Evolutionary conservation across 2,888 invertebrate species (phyloP), one percentile per base, ranked within the genome.

Genomic region (Drosophila neoperkinsi): DNA sequence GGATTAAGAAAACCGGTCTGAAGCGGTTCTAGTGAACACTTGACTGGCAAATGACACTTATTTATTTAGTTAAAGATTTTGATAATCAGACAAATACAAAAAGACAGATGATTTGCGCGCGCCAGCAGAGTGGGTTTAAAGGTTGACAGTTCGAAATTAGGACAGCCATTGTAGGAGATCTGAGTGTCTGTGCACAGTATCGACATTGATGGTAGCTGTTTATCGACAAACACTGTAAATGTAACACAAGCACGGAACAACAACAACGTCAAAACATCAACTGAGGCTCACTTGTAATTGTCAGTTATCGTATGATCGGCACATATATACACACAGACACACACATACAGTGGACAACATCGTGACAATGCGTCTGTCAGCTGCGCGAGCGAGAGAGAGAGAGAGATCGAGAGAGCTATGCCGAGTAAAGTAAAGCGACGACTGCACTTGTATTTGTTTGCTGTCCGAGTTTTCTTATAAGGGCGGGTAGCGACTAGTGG

Each of bases 381-480:
- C 67, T 63, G 52, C 55, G 57, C 59, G 74, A 70, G 64, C 46
- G 71, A 52, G 52, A 41, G 67, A 70, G 64, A 49, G 71, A 52
- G 52, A 41, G 49, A 18, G 65, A 70, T 65, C 43, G 71, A 53
- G 51, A 38, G 51, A 18, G 36, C 55, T 36, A 28, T 13, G 3
- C 28, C 49, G 56, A 70, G 63, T 31, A 67, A 55, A 21, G 38
- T 60, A 60, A 53, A 30, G 34, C 56, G 41, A 28, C 53, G 30
- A 33, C 33, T 82, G 81, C 69, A 56, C 41, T 71, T 79, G 89
- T 87, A 56, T 81, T 72, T 71, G 74, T 83, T 72, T 65, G 64
- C 51, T 71, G 57, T 43, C 43, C 76, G 82, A 84, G 78, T 90
- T 91, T 91, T 91, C 86, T 85, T 91, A 82, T 77, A 85, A 78